Base-by-base conservation (phyloP, 2,888 invertebrate genomes). In the Diachrysia chrysitis region DNA sequence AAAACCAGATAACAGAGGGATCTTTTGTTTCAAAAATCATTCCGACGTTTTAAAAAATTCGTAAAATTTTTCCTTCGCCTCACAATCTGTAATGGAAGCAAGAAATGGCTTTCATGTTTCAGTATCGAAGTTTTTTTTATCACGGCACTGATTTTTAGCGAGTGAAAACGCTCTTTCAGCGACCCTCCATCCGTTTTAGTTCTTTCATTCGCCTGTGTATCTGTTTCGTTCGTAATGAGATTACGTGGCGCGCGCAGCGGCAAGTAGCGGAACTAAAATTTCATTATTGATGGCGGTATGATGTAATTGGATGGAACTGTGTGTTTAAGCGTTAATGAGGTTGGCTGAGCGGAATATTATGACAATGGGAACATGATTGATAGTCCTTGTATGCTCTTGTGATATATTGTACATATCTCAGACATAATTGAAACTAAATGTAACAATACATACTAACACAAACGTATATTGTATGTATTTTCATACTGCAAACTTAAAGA, bases 61-160 rank as follows among this genome's bases (percentile, higher is more conserved):
- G 71, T 68, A 71, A 76, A 73, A 66, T 62, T 63, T 64, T 76
- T 79, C 71, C 69, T 77, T 78, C 67, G 66, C 66, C 62, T 66
- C 63, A 69, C 76, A 77, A 82, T 84, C 84, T 65, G 67, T 73
- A 71, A 65, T 78, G 73, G 73, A 55, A 54, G 70, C 57, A 61
- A 62, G 69, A 73, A 63, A 82, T 79, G 76, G 78, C 77, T 82
- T 83, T 85, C 79, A 80, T 82, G 82, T 82, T 73, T 61, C 73
- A 63, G 79, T 82, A 82, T 83, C 78, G 78, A 59, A 65, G 69
- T 74, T 78, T 83, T 83, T 79, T 82, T 71, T 73, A 78, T 74
- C 73, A 59, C 66, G 51, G 76, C 70, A 72, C 81, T 81, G 80
- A 84, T 85, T 86, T 86, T 86, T 80, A 85, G 79, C 83, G 81